These are phyloP conservation scores for Drosophila equinoxialis DNA, from an alignment of 1,140 invertebrate genomes.

Conservation along the genomic window DNA sequence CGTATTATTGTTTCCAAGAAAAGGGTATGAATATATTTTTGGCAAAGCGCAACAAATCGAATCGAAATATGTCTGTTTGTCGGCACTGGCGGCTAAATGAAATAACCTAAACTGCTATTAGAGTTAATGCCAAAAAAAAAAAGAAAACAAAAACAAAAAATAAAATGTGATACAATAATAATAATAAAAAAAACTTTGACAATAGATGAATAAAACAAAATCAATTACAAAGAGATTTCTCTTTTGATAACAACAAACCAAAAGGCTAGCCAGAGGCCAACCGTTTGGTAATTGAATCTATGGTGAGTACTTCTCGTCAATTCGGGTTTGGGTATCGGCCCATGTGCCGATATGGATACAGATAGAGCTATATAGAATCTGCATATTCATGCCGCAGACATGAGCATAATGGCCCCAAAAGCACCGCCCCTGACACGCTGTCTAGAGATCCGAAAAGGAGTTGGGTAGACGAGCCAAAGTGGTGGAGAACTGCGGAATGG, in stretches of 20 bases:
- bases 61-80: conserved; percentile 42
- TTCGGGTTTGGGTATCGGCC: conserved; percentile 3
- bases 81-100: conserved; percentile 50
- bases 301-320: conserved; percentile 47
- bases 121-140: conserved; percentile 54
- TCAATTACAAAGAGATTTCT: conserved; percentile 77
- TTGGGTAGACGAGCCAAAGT: not conserved
- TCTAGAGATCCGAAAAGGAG: conserved; percentile 42
- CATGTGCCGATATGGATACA: conserved; percentile 10
- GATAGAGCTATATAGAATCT: conserved; percentile 48
- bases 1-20: not conserved
- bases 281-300: conserved; percentile 66
- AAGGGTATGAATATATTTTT: conserved; percentile 19
- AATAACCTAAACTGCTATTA: conserved; percentile 57
- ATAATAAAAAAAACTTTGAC: conserved; percentile 30
- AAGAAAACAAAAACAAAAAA: conserved; percentile 22
- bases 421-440: conserved; percentile 76
- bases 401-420: conserved; percentile 69
- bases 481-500: not conserved
- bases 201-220: conserved; percentile 52
- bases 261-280: conserved; percentile 35
- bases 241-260: conserved; percentile 58
- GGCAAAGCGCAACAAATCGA: conserved; percentile 47
- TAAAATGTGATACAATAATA: conserved; percentile 30
- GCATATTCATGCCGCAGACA: conserved; percentile 74